Conservation (phyloP, 2,113 vertebrate species). For the Pomatorhinus ruficollis region DNA sequence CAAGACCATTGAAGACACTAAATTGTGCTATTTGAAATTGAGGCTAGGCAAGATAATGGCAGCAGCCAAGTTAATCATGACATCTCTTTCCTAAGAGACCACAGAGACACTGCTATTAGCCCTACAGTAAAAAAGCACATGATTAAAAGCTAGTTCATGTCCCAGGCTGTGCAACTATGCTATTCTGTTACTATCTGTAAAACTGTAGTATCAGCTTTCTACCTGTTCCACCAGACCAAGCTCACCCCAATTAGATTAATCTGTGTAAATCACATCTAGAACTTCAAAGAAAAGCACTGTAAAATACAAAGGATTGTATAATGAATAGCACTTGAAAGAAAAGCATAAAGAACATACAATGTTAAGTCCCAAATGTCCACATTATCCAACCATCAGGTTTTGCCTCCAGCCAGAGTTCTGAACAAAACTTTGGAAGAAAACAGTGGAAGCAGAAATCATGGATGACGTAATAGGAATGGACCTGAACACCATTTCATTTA, state of each 20-base stretch:
- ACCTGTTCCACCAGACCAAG: background rate
- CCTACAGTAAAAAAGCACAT: background rate
- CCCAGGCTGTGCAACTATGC: background rate
- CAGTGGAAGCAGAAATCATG: background rate
- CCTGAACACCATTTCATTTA: background rate
- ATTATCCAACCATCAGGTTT: background rate
- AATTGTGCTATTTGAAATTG: background rate
- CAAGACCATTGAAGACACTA: background rate
- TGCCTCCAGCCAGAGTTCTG: background rate
- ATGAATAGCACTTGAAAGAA: conserved; percentile 3
- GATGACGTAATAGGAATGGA: background rate
- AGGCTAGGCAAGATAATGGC: background rate
- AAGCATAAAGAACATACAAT: background rate
- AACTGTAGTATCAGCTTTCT: background rate
- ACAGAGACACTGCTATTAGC: background rate
- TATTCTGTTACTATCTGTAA: background rate
- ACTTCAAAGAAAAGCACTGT: background rate
- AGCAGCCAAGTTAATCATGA: background rate
- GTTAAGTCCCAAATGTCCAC: background rate
- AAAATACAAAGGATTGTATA: background rate
- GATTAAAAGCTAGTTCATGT: background rate
- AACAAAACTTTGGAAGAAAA: background rate
- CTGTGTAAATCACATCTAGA: background rate
- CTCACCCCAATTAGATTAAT: background rate
- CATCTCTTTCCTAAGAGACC: background rate